These are phyloP conservation scores for Lerema accius DNA, from an alignment of 1,140 invertebrate genomes.

Conservation along the genomic window DNA sequence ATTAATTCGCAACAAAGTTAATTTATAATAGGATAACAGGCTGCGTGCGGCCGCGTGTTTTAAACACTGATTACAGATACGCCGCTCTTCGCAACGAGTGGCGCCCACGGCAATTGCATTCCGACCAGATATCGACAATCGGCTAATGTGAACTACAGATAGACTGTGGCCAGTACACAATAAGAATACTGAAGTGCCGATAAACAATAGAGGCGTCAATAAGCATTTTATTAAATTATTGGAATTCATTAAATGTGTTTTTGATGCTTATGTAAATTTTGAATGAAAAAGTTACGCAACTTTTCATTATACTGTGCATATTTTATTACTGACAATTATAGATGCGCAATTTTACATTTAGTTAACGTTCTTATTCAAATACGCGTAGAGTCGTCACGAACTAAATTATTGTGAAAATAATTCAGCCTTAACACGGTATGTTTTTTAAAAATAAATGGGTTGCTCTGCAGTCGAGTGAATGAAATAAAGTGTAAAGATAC, in stretches of 20 bases:
- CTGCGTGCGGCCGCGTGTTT: no score
- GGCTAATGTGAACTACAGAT: slow-evolving; percentile 67
- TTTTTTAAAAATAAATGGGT: slow-evolving; percentile 22
- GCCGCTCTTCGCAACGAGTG: slow-evolving; percentile 34
- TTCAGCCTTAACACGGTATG: not conserved
- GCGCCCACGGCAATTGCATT: slow-evolving; percentile 66
- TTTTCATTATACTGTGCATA: no score
- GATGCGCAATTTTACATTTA: not conserved
- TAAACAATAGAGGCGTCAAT: no score
- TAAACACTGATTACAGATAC: slow-evolving; percentile 41
- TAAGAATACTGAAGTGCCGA: no score
- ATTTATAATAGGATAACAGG: no score
- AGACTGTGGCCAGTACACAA: slow-evolving; percentile 44
- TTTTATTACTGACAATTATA: no score
- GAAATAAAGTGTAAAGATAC: slow-evolving; percentile 32
- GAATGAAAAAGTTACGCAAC: no score
- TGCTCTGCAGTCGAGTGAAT: slow-evolving; percentile 28
- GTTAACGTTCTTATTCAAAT: not conserved
- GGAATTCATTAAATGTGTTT: no score
- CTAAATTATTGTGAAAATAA: slow-evolving; percentile 8
- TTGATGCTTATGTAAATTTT: no score
- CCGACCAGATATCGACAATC: slow-evolving; percentile 59
- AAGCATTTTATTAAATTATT: no score
- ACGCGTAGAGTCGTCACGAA: not conserved
- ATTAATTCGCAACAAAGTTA: no score